Evolutionary conservation across 1,140 invertebrate species (phyloP).

Genomic region (Orussus abietinus): DNA sequence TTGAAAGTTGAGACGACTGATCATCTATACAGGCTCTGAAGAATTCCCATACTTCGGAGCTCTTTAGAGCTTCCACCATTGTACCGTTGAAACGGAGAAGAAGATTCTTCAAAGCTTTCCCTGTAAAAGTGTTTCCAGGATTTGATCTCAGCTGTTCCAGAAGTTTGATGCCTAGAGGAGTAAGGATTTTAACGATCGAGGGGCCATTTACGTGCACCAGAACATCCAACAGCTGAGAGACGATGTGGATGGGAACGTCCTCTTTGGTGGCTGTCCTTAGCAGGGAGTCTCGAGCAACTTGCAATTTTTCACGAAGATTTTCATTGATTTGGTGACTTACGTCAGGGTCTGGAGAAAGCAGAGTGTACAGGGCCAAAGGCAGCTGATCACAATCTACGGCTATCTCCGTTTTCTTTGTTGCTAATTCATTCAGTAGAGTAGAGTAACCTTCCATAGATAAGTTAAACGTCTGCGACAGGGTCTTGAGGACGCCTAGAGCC

Average conservation of each 20-base stretch:
- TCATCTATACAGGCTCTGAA: conserved; percentile 34
- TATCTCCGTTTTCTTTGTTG: conserved; percentile 52
- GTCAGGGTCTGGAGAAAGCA: conserved; percentile 52
- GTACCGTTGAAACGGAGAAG: conserved; percentile 40
- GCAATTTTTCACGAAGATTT: conserved; percentile 30
- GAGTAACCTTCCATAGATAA: conserved; percentile 28
- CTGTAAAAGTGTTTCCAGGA: conserved; percentile 25
- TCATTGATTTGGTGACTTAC: conserved; percentile 37
- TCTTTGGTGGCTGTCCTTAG: conserved; percentile 28
- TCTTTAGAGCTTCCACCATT: conserved; percentile 41
- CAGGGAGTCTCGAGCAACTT: conserved; percentile 31
- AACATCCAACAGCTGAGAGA: conserved; percentile 48
- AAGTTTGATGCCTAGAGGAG: conserved; percentile 32
- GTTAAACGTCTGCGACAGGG: conserved; percentile 28
- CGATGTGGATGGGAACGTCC: conserved; percentile 46
- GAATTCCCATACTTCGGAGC: conserved; percentile 38
- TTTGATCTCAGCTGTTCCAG: conserved; percentile 17
- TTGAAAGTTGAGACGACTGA: conserved; percentile 19
- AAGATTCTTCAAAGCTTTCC: conserved; percentile 36
- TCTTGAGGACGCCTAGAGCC: conserved; percentile 35
- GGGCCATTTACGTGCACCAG: conserved; percentile 56
- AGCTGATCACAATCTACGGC: conserved; percentile 61
- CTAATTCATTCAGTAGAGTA: conserved; percentile 37
- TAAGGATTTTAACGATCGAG: conserved; percentile 45
- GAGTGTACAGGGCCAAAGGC: conserved; percentile 52